Conservation (phyloP, 2,888 invertebrate genomes). For the Acanthoscelides obtectus region DNA sequence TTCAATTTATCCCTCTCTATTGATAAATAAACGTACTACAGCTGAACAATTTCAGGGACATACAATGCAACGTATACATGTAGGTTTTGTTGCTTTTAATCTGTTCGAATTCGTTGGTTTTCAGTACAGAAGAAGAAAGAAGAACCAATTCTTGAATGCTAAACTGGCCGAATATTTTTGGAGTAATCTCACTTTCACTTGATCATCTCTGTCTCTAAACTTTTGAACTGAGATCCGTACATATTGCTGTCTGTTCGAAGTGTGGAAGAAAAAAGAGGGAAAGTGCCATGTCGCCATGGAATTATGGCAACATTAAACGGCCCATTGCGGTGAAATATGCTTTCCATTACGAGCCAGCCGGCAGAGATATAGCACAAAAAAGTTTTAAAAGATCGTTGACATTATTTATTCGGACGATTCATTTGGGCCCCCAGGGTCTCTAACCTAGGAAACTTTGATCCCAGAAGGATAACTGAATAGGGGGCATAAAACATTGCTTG, state of each 20-base stretch:
- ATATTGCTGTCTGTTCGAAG: not conserved
- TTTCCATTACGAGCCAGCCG: conserved; percentile 38
- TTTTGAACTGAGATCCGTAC: not conserved
- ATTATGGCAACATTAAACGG: conserved; percentile 35
- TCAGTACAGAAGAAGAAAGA: no score
- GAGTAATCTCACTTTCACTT: no score
- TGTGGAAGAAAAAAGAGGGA: not conserved
- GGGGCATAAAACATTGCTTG: not conserved
- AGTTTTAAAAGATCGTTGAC: conserved; percentile 36
- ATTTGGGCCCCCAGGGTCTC: not conserved
- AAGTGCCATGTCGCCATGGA: conserved; percentile 21
- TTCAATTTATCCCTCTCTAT: no score
- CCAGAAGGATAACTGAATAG: not conserved
- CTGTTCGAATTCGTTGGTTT: no score
- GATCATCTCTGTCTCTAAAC: no score
- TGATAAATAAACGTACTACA: no score
- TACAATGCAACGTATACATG: no score
- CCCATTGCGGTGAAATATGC: conserved; percentile 45
- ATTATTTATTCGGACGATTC: conserved; percentile 38
- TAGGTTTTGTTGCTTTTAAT: no score
- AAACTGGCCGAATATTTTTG: no score
- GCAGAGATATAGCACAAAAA: not conserved
- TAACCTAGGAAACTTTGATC: not conserved
- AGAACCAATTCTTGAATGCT: no score
- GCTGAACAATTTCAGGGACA: no score